Percentiles rank a stretch among this genome's conserved stretches.
phyloP scores from a whole-genome alignment of 2,113 vertebrate genomes.

The Buteo buteo region DNA sequence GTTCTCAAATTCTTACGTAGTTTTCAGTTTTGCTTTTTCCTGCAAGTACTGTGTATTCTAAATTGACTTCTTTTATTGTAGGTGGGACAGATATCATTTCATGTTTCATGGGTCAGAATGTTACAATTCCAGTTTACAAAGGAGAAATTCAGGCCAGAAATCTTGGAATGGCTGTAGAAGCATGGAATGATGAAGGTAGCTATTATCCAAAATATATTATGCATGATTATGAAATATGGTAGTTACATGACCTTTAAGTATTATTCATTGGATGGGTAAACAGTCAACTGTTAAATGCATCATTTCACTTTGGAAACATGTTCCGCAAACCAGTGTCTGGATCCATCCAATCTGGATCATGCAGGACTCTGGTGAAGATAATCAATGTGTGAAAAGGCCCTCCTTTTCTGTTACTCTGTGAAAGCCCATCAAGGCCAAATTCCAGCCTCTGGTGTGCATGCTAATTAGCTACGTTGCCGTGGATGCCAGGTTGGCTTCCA shows the following conservation, averaged over 20 bases:
- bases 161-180: constrained; percentile 92
- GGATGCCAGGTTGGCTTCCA: neutral
- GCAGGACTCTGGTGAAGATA: neutral
- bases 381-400: neutral
- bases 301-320: neutral
- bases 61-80: constrained; percentile 11
- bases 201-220: neutral
- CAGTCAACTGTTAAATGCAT: neutral
- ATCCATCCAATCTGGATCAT: neutral
- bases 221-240: neutral
- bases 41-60: neutral
- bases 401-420: neutral
- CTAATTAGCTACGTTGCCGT: neutral
- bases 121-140: constrained; percentile 86
- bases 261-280: neutral
- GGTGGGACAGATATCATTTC: constrained; percentile 97
- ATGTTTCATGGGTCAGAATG: constrained; percentile 96
- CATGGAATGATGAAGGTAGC: constrained; percentile 87
- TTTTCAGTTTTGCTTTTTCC: neutral
- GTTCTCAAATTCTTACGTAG: neutral
- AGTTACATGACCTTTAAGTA: neutral
- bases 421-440: neutral
- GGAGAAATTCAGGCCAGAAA: constrained; percentile 96
- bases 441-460: neutral
- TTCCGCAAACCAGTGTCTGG: neutral